phyloP scores from a whole-genome alignment of 1,140 invertebrate species.

The Cotesia glomerata region DNA sequence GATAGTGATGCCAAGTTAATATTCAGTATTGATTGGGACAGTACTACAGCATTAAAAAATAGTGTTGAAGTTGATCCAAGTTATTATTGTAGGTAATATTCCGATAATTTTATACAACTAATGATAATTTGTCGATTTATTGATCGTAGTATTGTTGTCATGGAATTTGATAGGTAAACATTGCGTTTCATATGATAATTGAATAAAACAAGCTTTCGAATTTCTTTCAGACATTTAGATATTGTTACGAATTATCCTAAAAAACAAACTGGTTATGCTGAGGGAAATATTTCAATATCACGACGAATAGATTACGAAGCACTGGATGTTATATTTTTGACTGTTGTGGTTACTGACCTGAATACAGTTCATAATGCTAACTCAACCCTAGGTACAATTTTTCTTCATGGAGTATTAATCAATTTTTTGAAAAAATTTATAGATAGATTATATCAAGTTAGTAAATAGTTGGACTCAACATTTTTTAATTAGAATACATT shows the following conservation, averaged over 20 bases:
- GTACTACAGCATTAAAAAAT: slow-evolving; percentile 62
- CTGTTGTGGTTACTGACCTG: slow-evolving; percentile 32
- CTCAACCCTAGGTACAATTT: slow-evolving; percentile 29
- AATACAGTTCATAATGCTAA: slow-evolving; percentile 37
- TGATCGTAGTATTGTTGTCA: background rate
- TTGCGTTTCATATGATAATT: background rate
- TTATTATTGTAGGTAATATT: slow-evolving; percentile 25
- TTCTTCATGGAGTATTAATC: background rate
- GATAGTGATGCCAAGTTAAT: slow-evolving; percentile 63
- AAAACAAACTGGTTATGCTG: slow-evolving; percentile 18
- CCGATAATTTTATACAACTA: background rate
- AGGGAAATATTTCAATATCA: slow-evolving; percentile 24
- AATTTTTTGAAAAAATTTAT: background rate
- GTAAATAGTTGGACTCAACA: too few relatives aligned
- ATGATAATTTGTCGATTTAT: background rate
- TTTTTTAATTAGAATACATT: too few relatives aligned
- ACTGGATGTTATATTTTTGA: slow-evolving; percentile 37
- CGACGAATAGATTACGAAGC: slow-evolving; percentile 38
- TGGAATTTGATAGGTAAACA: too few relatives aligned
- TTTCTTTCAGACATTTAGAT: slow-evolving; percentile 21
- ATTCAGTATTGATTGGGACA: slow-evolving; percentile 66
- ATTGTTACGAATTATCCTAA: slow-evolving; percentile 29
- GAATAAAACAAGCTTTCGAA: background rate
- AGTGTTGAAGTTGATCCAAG: slow-evolving; percentile 29
- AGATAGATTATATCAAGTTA: too few relatives aligned